Evolutionary conservation across 1,140 invertebrate species (phyloP).

Genomic region (Limonius californicus): DNA sequence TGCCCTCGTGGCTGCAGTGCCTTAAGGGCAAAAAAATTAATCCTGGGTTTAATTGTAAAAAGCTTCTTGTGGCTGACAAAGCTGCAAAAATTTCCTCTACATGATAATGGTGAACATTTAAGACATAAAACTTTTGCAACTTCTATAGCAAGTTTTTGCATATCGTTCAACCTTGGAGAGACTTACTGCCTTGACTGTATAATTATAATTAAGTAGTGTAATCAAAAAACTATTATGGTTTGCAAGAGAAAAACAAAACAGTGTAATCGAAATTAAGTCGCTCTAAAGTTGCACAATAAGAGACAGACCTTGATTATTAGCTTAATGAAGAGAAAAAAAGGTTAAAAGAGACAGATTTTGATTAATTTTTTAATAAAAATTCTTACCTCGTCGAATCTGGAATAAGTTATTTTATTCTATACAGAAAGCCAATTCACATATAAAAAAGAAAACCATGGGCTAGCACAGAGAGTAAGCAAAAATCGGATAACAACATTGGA

Average conservation of each 20-base stretch:
- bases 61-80: too few species aligned
- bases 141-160: not conserved
- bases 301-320: not conserved
- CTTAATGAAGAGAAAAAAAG: not conserved
- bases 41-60: too few species aligned
- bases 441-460: not conserved
- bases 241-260: too few species aligned
- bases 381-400: slow-evolving; percentile 11
- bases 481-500: not conserved
- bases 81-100: too few species aligned
- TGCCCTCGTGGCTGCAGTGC: too few species aligned
- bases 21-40: too few species aligned
- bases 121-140: not conserved
- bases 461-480: not conserved
- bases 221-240: too few species aligned
- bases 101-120: not conserved
- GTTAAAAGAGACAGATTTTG: not conserved
- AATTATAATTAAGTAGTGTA: too few species aligned
- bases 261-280: too few species aligned
- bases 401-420: not conserved
- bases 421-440: not conserved
- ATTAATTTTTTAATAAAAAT: not conserved
- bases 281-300: not conserved
- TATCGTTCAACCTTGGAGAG: not conserved
- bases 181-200: not conserved